Percentiles rank a stretch among this genome's conserved stretches.
phyloP scores from a whole-genome alignment of 2,888 invertebrate genomes.

The Zaprionus bogoriensis region DNA sequence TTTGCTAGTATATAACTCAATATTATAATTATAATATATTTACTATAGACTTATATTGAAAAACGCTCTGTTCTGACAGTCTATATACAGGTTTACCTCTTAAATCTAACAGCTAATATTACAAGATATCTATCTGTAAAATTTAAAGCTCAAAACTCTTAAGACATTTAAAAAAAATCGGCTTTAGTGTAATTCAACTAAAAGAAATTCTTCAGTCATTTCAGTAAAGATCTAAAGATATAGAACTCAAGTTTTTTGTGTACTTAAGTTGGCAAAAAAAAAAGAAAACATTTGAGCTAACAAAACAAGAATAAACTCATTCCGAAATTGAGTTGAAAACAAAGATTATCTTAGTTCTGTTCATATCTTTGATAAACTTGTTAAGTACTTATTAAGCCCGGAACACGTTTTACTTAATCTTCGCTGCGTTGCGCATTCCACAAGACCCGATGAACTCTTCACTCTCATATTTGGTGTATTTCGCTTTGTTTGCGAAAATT shows the following conservation, averaged over 20 bases:
- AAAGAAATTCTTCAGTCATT: not conserved
- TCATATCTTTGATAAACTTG: not conserved
- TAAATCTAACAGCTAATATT: no score
- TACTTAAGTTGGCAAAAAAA: not conserved
- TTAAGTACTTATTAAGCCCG: conserved; percentile 14
- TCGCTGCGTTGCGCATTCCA: not conserved
- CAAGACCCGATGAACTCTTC: conserved; percentile 5
- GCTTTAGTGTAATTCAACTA: not conserved
- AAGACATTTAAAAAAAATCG: no score
- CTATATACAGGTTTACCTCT: no score
- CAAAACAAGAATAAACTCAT: no score
- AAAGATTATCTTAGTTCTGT: not conserved
- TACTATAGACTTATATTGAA: no score
- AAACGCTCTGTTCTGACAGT: no score
- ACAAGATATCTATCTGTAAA: no score
- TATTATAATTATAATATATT: no score
- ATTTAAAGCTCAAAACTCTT: no score
- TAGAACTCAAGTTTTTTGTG: not conserved
- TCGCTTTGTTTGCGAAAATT: conserved; percentile 14
- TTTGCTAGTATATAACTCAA: no score
- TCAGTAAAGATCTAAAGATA: not conserved
- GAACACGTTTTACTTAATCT: conserved; percentile 11
- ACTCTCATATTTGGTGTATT: not conserved
- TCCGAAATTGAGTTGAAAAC: no score
- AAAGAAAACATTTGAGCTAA: no score